Evolutionary conservation across 2,888 invertebrate genomes (phyloP), one percentile per base, ranked within the genome.

Genomic region (Mycalesis mineus): DNA sequence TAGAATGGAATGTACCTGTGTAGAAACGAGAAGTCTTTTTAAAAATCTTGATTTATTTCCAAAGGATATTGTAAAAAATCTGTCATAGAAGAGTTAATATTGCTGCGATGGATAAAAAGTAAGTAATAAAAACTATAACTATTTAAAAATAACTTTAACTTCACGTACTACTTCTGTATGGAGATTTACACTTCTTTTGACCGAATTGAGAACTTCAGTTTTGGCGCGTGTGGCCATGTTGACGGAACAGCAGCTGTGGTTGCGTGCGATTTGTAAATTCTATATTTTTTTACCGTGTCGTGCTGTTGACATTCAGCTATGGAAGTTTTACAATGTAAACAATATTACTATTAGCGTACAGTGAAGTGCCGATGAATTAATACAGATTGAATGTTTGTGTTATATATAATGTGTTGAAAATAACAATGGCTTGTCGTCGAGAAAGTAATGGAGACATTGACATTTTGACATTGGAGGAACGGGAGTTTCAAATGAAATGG

Each of bases 401-500:
- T 68, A 66, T 68, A 66, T 66, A 56, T 65, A 66, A 60, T 61
- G 69, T 71, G 64, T 61, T 56, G 66, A 62, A 61, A 51, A 65
- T 60, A 68, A 74, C 66, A 62, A 89, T 89, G 89, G 88, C 88
- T 78, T 82, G 83, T 77, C 80, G 75, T 69, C 73, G 78, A 66
- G 80, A 77, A 72, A 79, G 72, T 68, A 81, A 77, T 68, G 82
- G 76, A 66, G 78, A 84, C 70, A 82, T 70, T 71, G 73, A 82
- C 70, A 66, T 84, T 73, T 67, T 71, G 61, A 84, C 82, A 63
- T 62, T 63, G 55, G 86, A 87, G 70, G 86, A 87, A 71, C 71
- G 73, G 62, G 88, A 89, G 64, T 88, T 80, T 63, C 78, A 75
- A 71, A 65, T 74, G 62, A 88, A 88, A 78, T 96, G 95, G 95